Percentiles rank a stretch among this genome's conserved stretches.
These are phyloP conservation scores for Mallotus villosus DNA, from an alignment of 2,797 vertebrate genomes.

Conservation along the genomic window DNA sequence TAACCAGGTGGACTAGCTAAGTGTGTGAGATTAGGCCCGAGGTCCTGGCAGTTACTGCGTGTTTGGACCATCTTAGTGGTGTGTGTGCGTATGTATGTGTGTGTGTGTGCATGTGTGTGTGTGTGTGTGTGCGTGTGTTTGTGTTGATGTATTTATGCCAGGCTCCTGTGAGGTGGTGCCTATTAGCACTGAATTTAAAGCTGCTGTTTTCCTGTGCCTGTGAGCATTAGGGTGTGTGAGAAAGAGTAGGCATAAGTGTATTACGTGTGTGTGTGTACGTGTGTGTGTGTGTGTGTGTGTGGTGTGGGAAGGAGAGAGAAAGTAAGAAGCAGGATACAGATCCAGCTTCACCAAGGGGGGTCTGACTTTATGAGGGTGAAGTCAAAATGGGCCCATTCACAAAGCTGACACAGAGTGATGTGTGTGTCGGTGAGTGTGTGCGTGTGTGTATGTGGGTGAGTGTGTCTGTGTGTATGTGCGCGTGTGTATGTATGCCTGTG, in stretches of 20 bases:
- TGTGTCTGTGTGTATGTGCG: neutral
- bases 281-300: constrained; percentile 21
- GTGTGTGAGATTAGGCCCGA: constrained; percentile 76
- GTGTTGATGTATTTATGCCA: constrained; percentile 70
- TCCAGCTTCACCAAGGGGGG: constrained; percentile 58
- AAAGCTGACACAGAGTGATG: constrained; percentile 65
- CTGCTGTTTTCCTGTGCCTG: constrained; percentile 38
- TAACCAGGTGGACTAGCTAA: constrained; percentile 78
- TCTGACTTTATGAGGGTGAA: constrained; percentile 70
- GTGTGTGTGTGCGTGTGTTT: constrained; percentile 2
- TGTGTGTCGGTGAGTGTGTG: neutral
- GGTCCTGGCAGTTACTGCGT: constrained; percentile 57
- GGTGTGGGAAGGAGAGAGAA: constrained; percentile 46
- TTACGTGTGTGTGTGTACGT: constrained; percentile 16
- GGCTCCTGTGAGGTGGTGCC: constrained; percentile 58
- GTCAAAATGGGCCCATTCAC: constrained; percentile 72
- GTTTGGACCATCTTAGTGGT: constrained; percentile 25
- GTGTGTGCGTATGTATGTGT: constrained; percentile 6
- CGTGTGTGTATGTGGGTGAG: constrained; percentile 18
- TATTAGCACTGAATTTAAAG: constrained; percentile 64
- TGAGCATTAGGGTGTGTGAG: neutral
- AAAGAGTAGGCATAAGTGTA: neutral
- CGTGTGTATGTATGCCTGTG: constrained; percentile 61
- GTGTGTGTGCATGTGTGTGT: constrained; percentile 4
- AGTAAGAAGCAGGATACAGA: constrained; percentile 58